Evolutionary conservation across 2,888 invertebrate species (phyloP).

Genomic region (Phasia obesa): DNA sequence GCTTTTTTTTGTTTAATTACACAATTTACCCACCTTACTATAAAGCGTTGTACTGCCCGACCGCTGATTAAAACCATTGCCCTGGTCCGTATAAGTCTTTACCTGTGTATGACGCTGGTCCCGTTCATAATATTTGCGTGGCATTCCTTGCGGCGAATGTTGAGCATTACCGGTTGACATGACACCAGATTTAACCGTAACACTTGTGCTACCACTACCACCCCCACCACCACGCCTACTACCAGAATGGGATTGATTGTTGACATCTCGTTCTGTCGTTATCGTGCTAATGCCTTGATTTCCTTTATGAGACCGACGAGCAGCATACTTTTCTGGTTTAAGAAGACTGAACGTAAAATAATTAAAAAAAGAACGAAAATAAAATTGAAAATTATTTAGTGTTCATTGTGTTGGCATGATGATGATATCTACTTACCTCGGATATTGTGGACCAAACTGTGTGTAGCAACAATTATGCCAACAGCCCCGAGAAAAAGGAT

Average conservation of each 20-base stretch:
- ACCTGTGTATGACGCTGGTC: conserved; percentile 92
- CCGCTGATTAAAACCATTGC: conserved; percentile 90
- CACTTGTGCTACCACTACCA: conserved; percentile 68
- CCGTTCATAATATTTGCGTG: conserved; percentile 81
- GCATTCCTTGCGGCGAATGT: conserved; percentile 83
- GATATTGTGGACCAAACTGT: conserved; percentile 98
- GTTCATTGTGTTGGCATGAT: background rate
- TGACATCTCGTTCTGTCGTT: conserved; percentile 82
- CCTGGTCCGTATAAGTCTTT: conserved; percentile 97
- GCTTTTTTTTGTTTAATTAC: conserved; percentile 55
- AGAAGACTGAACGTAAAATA: conserved; percentile 84
- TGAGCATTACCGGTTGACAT: conserved; percentile 70
- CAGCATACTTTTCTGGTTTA: conserved; percentile 87
- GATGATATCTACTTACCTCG: conserved; percentile 88
- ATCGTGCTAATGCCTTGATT: conserved; percentile 82
- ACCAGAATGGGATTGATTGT: conserved; percentile 83
- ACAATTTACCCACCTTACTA: conserved; percentile 90
- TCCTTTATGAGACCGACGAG: conserved; percentile 85
- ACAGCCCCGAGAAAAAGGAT: conserved; percentile 98
- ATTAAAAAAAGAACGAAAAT: conserved; percentile 9
- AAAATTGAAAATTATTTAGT: conserved; percentile 9
- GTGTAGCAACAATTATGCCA: conserved; percentile 97
- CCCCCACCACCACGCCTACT: conserved; percentile 79
- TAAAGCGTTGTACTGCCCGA: conserved; percentile 88
- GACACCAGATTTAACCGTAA: conserved; percentile 75